These are phyloP conservation scores for Polymixis flavicincta DNA, from an alignment of 2,888 invertebrate genomes.

Conservation along the genomic window DNA sequence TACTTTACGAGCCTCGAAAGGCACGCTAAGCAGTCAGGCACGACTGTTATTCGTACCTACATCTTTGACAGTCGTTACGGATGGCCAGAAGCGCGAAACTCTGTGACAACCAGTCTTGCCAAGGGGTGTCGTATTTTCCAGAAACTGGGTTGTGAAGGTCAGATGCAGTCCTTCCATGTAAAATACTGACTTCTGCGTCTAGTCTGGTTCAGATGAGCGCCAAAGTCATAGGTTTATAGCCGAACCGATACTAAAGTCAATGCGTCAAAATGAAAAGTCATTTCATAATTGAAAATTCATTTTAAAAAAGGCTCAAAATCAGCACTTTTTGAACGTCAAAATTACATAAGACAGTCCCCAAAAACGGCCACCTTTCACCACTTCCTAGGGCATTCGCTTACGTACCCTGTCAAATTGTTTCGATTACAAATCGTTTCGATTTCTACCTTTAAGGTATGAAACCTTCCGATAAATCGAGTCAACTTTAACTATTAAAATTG, in stretches of 20 bases:
- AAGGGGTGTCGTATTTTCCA: neutral
- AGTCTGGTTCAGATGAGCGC: too few relatives aligned
- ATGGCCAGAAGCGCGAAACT: too few relatives aligned
- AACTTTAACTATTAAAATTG: constrained; percentile 10
- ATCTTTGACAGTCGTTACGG: too few relatives aligned
- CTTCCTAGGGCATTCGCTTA: constrained; percentile 1
- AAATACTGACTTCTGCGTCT: too few relatives aligned
- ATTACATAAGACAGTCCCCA: too few relatives aligned
- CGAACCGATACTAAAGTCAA: neutral
- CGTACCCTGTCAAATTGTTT: neutral
- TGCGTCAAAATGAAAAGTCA: neutral
- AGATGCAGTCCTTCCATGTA: neutral
- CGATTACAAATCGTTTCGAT: constrained; percentile 13
- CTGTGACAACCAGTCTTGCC: neutral
- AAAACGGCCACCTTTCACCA: too few relatives aligned
- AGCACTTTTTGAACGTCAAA: too few relatives aligned
- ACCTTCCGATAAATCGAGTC: neutral
- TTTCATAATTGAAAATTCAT: too few relatives aligned
- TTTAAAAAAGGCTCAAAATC: too few relatives aligned
- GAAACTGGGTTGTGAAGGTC: neutral
- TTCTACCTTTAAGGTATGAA: constrained; percentile 6
- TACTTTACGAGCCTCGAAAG: neutral
- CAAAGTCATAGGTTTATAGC: neutral
- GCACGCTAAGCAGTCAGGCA: neutral
- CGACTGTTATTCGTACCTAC: neutral